phyloP scores from a whole-genome alignment of 2,888 invertebrate species.

The Patella ulyssiponensis region DNA sequence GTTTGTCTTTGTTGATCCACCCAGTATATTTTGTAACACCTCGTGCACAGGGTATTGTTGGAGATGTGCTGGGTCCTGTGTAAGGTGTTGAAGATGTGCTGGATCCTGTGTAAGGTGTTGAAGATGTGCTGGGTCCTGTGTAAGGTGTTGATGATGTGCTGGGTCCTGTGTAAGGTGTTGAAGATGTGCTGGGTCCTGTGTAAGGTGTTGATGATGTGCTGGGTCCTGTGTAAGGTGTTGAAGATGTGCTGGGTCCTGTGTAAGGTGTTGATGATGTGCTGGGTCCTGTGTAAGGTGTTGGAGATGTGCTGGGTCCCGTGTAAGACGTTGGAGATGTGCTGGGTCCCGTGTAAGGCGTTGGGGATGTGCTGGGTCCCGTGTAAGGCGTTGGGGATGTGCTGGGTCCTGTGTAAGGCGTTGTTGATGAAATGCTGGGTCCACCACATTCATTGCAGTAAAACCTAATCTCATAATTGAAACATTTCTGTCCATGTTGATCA shows the following conservation, averaged over 20 bases:
- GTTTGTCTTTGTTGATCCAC: slow-evolving; percentile 48
- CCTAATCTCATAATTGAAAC: slow-evolving; percentile 68
- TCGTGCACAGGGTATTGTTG: slow-evolving; percentile 21
- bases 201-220: slow-evolving; percentile 3
- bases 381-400: slow-evolving; percentile 10
- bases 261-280: slow-evolving; percentile 35
- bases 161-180: neutral
- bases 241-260: neutral
- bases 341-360: slow-evolving; percentile 3
- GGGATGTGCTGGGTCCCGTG: slow-evolving; percentile 14
- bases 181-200: too few species aligned
- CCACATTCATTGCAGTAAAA: slow-evolving; percentile 66
- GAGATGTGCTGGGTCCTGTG: slow-evolving; percentile 30
- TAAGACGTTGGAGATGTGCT: slow-evolving; percentile 28
- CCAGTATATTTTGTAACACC: slow-evolving; percentile 41
- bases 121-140: neutral
- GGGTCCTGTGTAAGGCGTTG: slow-evolving; percentile 4
- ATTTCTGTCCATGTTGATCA: slow-evolving; percentile 44
- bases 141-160: slow-evolving; percentile 23
- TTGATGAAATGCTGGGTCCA: slow-evolving; percentile 6
- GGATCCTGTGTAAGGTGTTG: slow-evolving; percentile 33
- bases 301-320: slow-evolving; percentile 22
- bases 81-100: slow-evolving; percentile 26
- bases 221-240: neutral
- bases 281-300: slow-evolving; percentile 23